Evolutionary conservation across 2,113 vertebrate genomes (phyloP).

Genomic region (Plectropomus leopardus): DNA sequence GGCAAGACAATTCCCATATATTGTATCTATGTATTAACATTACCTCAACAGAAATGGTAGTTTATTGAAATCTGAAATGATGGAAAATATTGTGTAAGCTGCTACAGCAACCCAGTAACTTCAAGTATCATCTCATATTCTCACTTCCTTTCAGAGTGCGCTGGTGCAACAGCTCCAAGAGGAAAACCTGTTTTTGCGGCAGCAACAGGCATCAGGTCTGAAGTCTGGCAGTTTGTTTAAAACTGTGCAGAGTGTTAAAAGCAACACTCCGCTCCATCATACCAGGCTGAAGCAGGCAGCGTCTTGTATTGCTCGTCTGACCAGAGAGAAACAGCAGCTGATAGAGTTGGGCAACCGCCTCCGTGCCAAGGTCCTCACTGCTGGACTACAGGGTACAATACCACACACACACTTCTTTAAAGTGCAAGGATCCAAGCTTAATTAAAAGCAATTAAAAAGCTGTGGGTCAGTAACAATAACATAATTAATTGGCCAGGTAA

Average conservation of each 20-base stretch:
- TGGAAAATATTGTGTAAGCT: neutral
- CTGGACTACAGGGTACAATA: slow-evolving; percentile 78
- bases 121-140: neutral
- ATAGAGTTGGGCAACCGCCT: slow-evolving; percentile 91
- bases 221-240: slow-evolving; percentile 4
- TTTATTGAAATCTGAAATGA: neutral
- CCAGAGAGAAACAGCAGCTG: slow-evolving; percentile 89
- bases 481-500: too few species aligned
- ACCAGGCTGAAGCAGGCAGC: slow-evolving; percentile 86
- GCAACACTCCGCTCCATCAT: slow-evolving; percentile 57
- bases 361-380: slow-evolving; percentile 78
- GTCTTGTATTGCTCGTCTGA: slow-evolving; percentile 84
- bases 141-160: slow-evolving; percentile 68
- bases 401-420: neutral
- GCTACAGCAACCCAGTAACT: neutral
- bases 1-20: neutral
- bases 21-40: neutral
- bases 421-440: too few species aligned
- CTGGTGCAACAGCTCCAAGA: slow-evolving; percentile 52
- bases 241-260: neutral
- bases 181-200: slow-evolving; percentile 63
- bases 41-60: neutral
- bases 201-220: slow-evolving; percentile 47
- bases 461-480: too few species aligned
- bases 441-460: too few species aligned